A percentile compares a stretch with the other conserved stretches of the same genome.
Conservation (phyloP, 2,888 invertebrate species). For the Caenorhabditis afra region DNA sequence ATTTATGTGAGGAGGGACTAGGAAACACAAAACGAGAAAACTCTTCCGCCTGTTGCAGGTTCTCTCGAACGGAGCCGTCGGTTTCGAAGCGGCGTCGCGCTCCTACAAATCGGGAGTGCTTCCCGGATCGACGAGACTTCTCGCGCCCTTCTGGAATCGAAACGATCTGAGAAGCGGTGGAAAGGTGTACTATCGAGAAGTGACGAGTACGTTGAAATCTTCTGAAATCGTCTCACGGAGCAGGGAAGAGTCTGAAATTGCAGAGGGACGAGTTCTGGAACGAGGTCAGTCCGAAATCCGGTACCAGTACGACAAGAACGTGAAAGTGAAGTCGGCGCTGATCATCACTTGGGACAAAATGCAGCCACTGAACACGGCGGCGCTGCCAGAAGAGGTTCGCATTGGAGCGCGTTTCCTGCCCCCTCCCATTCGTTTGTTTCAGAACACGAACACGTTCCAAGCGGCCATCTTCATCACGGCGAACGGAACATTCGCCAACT, state of each 20-base stretch:
- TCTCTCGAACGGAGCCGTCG: slow-evolving; percentile 79
- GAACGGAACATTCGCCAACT: slow-evolving; percentile 80
- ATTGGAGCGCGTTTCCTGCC: neutral
- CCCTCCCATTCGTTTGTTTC: neutral
- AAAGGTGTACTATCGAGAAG: slow-evolving; percentile 78
- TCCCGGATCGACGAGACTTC: slow-evolving; percentile 65
- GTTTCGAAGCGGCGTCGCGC: slow-evolving; percentile 73
- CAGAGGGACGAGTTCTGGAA: slow-evolving; percentile 79
- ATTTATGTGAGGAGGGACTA: slow-evolving; percentile 69
- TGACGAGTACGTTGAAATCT: slow-evolving; percentile 69
- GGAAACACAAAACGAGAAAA: no score
- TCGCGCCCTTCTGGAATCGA: slow-evolving; percentile 81
- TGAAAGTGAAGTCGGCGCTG: slow-evolving; percentile 72
- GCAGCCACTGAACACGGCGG: slow-evolving; percentile 77
- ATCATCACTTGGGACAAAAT: slow-evolving; percentile 80
- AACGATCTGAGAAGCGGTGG: slow-evolving; percentile 80
- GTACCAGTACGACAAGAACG: slow-evolving; percentile 79
- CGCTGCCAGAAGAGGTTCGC: slow-evolving; percentile 73
- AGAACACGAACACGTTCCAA: slow-evolving; percentile 81
- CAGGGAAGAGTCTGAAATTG: slow-evolving; percentile 10
- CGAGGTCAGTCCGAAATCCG: slow-evolving; percentile 80
- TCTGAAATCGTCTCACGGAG: no score
- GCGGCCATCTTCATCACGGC: slow-evolving; percentile 78
- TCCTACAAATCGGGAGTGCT: slow-evolving; percentile 67
- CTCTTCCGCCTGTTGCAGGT: slow-evolving; percentile 55